phyloP scores from a whole-genome alignment of 2,113 vertebrate genomes.

The Amia ocellicauda region DNA sequence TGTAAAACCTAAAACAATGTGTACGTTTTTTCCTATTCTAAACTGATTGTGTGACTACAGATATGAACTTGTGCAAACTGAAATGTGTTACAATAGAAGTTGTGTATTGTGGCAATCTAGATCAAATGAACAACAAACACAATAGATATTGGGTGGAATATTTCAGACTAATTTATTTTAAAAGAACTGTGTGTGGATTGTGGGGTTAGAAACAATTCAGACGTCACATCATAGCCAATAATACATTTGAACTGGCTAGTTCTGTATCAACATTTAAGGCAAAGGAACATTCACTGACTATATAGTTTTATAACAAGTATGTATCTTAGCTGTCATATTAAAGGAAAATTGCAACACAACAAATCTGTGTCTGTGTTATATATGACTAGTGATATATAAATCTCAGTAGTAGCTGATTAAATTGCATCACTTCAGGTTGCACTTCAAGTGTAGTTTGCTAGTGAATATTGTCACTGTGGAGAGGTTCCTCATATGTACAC shows the following conservation, averaged over 20 bases:
- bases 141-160: not conserved
- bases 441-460: too few species aligned
- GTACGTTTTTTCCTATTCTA: too few species aligned
- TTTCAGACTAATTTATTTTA: conserved; percentile 2
- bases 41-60: too few species aligned
- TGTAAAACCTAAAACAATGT: too few species aligned
- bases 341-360: too few species aligned
- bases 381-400: too few species aligned
- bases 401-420: not conserved
- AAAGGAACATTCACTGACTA: conserved; percentile 7
- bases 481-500: not conserved
- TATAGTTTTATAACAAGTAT: conserved; percentile 1
- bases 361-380: too few species aligned
- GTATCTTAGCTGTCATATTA: not conserved
- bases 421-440: too few species aligned
- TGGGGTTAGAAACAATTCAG: not conserved
- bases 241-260: not conserved
- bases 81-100: too few species aligned
- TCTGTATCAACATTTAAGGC: conserved; percentile 7
- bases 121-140: not conserved
- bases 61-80: too few species aligned
- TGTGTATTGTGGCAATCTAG: too few species aligned
- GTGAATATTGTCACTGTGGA: too few species aligned
- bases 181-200: conserved; percentile 1
- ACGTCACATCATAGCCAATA: not conserved